Percentiles rank a stretch among this genome's conserved stretches.
Evolutionary conservation across 2,888 invertebrate genomes (phyloP).

Genomic region (Zonitis immaculata): DNA sequence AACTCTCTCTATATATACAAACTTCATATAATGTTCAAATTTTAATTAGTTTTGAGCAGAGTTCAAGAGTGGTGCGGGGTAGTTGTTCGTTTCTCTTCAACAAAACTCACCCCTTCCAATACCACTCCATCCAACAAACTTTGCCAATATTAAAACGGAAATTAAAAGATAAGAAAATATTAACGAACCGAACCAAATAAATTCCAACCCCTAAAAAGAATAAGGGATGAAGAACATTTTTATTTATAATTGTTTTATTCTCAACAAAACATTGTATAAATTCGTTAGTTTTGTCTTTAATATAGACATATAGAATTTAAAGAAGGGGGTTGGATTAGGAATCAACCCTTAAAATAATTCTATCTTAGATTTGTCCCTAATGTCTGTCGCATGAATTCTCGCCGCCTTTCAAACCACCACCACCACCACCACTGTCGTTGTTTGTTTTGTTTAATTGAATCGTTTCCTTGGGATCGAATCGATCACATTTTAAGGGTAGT

Average conservation of each 20-base stretch:
- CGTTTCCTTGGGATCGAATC: conserved; percentile 12
- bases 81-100: conserved; percentile 18
- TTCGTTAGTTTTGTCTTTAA: too few species aligned
- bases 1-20: too few species aligned
- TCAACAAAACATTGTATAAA: too few species aligned
- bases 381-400: neutral
- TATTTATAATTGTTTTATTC: too few species aligned
- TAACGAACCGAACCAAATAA: conserved; percentile 35
- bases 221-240: too few species aligned
- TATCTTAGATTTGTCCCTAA: neutral
- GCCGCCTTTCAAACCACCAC: too few species aligned
- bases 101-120: neutral
- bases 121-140: conserved; percentile 31
- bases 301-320: neutral
- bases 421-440: conserved; percentile 6
- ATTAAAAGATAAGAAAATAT: conserved; percentile 51
- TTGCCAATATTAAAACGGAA: conserved; percentile 48
- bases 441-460: conserved; percentile 18
- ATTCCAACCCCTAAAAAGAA: too few species aligned
- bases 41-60: conserved; percentile 48
- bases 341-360: neutral
- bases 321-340: neutral
- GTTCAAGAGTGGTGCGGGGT: conserved; percentile 15
- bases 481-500: conserved; percentile 4
- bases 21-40: conserved; percentile 42